A percentile compares a stretch with the other conserved stretches of the same genome.
Conservation (phyloP, 2,888 invertebrate genomes). For the Phragmatobia fuliginosa region DNA sequence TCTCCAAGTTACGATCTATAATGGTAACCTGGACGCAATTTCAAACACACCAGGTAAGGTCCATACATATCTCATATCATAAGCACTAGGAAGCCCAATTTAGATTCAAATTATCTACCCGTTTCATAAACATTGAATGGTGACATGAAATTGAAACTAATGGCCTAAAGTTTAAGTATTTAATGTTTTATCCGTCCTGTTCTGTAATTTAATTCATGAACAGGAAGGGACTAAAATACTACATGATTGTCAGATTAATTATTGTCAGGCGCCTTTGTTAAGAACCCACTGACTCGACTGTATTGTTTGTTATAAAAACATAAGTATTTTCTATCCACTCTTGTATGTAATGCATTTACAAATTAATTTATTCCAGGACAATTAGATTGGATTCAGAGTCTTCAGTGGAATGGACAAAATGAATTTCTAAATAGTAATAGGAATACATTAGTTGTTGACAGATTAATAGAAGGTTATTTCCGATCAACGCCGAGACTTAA, state of each 20-base stretch:
- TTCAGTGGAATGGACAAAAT: slow-evolving; percentile 88
- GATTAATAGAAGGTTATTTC: slow-evolving; percentile 90
- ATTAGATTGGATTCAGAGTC: slow-evolving; percentile 90
- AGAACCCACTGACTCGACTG: background rate
- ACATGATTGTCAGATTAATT: background rate
- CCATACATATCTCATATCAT: too few species aligned
- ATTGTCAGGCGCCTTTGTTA: background rate
- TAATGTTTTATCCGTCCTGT: background rate
- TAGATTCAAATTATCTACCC: background rate
- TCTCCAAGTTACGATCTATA: slow-evolving; percentile 89
- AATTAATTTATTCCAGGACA: slow-evolving; percentile 84
- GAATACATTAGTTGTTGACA: slow-evolving; percentile 84
- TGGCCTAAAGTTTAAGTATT: background rate
- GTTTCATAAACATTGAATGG: background rate
- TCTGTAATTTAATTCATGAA: background rate
- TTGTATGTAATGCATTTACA: too few species aligned
- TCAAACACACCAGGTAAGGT: slow-evolving; percentile 94
- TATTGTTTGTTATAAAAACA: background rate
- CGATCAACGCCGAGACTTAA: slow-evolving; percentile 88
- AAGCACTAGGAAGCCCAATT: background rate
- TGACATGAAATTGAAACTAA: slow-evolving; percentile 9
- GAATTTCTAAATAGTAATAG: slow-evolving; percentile 86
- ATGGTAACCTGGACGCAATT: slow-evolving; percentile 94
- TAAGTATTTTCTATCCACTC: too few species aligned
- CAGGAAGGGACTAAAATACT: background rate